Base-by-base conservation (phyloP, 2,797 vertebrate species). In the Poeciliopsis presidionis region DNA sequence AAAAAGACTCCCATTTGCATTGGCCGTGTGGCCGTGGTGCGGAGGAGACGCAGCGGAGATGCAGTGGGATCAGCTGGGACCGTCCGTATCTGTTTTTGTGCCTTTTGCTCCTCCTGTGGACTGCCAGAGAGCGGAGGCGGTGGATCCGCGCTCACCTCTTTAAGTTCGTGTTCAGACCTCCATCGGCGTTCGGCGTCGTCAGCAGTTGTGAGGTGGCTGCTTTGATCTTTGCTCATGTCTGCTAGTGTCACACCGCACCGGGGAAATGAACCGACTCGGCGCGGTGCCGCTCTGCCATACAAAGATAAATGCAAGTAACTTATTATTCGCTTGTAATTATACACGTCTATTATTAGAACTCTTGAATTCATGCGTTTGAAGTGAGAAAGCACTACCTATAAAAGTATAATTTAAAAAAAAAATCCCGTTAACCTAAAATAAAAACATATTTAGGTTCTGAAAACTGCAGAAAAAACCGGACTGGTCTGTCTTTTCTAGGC, bases 21-120 rank as follows among this genome's bases (percentile, higher is more conserved):
- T 1, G 47, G 81, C 80, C 83, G 65, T 30, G 20, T 74, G 81
- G 80, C 77, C 77, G 76, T 36, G 65, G 63, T 59, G 78, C 20
- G 4, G 59, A 79, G 72, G 78, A 79, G 72, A 76, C 3, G 11
- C 20, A 0, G 69, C 30, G 67, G 73, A 67, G 78, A 71, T 74
- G 46, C 81, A 2, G 28, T 49, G 75, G 84, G 81, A 73, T 72
- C 13, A 55, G 70, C 80, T 33, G 82, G 86, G 83, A 79, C 86
- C 84, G 90, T 92, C 90, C 89, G 86, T 89, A 89, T 91, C 87
- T 92, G 92, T 94, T 92, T 95, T 91, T 94, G 95, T 96, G 95
- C 95, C 95, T 96, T 70, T 96, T 92, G 91, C 93, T 92, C 63
- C 91, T 91, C 90, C 89, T 88, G 86, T 87, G 86, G 89, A 90